These are phyloP conservation scores for Leucosticte australis DNA, from an alignment of 2,113 vertebrate genomes.

Conservation along the genomic window DNA sequence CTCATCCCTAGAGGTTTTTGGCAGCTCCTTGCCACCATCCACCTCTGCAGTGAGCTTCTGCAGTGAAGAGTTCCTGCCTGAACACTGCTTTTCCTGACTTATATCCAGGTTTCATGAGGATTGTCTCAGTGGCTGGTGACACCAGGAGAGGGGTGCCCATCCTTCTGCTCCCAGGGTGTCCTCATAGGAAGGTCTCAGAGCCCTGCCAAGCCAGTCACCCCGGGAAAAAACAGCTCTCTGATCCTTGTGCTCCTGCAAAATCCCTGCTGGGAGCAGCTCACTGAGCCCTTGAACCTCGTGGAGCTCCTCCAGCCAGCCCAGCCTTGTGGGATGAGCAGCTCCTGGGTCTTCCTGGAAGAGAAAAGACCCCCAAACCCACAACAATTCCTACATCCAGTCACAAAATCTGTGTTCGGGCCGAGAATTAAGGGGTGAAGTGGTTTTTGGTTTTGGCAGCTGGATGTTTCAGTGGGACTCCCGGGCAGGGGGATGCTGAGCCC, in stretches of 20 bases:
- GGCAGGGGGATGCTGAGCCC: not conserved
- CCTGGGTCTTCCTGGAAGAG: not conserved
- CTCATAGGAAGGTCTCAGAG: not conserved
- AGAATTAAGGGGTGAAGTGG: rapidly evolving
- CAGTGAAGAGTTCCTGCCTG: not conserved
- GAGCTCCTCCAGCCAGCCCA: not conserved
- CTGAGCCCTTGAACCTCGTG: rapidly evolving
- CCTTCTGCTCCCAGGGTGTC: not conserved
- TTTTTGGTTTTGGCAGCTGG: rapidly evolving
- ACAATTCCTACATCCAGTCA: no score
- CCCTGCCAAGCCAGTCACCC: not conserved
- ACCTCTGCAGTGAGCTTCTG: not conserved
- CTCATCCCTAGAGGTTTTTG: not conserved
- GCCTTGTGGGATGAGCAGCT: rapidly evolving
- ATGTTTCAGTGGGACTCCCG: rapidly evolving
- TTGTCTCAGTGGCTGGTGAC: rapidly evolving
- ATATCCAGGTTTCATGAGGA: not conserved
- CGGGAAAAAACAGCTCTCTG: rapidly evolving
- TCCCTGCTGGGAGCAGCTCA: not conserved
- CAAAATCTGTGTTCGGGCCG: rapidly evolving
- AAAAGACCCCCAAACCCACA: not conserved
- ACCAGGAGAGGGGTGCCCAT: rapidly evolving
- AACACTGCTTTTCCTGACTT: not conserved
- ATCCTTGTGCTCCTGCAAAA: not conserved
- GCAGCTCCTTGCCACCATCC: not conserved